Evolutionary conservation across 2,888 invertebrate genomes (phyloP), one percentile per base, ranked within the genome.

Genomic region (Parnassius apollo): DNA sequence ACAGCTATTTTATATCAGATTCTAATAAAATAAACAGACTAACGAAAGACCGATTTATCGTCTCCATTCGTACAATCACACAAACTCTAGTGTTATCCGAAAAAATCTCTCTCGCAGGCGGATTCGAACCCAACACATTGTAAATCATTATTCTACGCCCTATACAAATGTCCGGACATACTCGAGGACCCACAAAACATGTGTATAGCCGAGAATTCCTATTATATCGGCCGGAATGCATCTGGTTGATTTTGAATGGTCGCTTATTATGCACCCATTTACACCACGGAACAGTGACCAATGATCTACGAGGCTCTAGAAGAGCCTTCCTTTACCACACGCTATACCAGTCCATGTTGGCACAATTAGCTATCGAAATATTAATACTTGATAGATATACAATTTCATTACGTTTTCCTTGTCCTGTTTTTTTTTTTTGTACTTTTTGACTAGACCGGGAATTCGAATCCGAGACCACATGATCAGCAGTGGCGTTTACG

Each of bases 261-360:
- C 81, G 77, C 88, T 91, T 90, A 91, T 90, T 91, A 91, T 91
- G 91, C 91, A 88, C 85, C 91, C 90, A 91, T 91, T 91, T 91
- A 91, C 91, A 90, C 91, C 88, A 64, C 78, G 72, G 48, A 74
- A 51, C 58, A 55, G 61, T 46, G 18, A 13, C n/a, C 63, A 51
- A 7, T 35, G 63, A 55, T 50, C 22, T 45, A 18, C 2, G 22
- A 4, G 9, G 4, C 2, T 7, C 58, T 62, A n/a, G 62, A 66
- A 46, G 52, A 60, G 42, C 25, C 51, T n/a, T 2, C 12, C 51
- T 10, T 2, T 12, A 11, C 25, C 51, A 2, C 9, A 9, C 11
- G 44, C 44, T 44, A 44, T 2, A 8, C 11, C 44, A 44, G 35
- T 35, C 7, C 35, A 0, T 35, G 3, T 35, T 35, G 7, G 7